phyloP scores from a whole-genome alignment of 2,888 invertebrate genomes.

The Eupithecia insigniata region DNA sequence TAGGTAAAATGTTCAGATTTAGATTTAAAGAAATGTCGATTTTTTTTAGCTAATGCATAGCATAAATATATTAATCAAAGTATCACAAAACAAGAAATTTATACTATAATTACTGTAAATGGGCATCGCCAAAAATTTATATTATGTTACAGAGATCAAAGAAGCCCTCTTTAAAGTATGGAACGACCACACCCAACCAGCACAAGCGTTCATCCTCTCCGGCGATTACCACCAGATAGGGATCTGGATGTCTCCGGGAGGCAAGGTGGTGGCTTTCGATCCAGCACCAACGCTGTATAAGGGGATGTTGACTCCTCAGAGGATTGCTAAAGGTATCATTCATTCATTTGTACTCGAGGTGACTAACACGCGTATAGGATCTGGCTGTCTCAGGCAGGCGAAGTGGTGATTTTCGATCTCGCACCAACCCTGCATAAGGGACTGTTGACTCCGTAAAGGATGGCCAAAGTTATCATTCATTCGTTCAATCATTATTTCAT shows the following conservation, averaged over 20 bases:
- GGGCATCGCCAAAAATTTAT: too few species aligned
- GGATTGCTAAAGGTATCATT: conserved; percentile 67
- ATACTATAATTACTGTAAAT: too few species aligned
- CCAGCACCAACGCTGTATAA: conserved; percentile 69
- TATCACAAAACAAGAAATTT: too few species aligned
- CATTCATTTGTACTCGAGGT: conserved; percentile 52
- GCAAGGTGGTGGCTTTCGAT: conserved; percentile 75
- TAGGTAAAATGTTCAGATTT: too few species aligned
- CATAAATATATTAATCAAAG: too few species aligned
- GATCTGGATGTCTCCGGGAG: conserved; percentile 72
- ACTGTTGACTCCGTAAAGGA: conserved; percentile 63
- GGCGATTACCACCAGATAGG: conserved; percentile 79
- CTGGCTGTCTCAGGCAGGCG: conserved; percentile 72
- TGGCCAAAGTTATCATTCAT: too few species aligned
- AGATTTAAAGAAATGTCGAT: too few species aligned
- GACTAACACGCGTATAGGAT: conserved; percentile 78
- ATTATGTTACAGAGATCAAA: conserved; percentile 66
- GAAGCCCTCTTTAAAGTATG: conserved; percentile 71
- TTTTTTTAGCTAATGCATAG: too few species aligned
- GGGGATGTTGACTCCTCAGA: conserved; percentile 64
- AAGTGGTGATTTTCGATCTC: conserved; percentile 75
- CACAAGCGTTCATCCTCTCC: conserved; percentile 58
- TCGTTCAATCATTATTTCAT: too few species aligned
- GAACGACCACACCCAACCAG: conserved; percentile 67
- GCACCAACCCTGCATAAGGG: conserved; percentile 71